Conservation (phyloP, 2,113 vertebrate species). For the Alces alces region DNA sequence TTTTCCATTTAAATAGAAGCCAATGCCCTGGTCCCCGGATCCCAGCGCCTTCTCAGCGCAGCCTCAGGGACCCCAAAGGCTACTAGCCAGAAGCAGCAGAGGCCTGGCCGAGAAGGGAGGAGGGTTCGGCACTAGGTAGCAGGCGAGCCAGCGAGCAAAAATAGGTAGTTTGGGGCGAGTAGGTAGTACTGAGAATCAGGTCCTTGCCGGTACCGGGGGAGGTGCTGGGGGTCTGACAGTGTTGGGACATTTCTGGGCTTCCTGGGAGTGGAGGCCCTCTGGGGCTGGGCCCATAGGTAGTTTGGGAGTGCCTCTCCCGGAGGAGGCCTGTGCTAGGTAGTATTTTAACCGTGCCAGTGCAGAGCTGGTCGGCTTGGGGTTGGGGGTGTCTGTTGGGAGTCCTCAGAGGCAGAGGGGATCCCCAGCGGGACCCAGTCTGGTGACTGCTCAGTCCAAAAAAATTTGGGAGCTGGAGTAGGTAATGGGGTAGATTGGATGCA, state of each 20-base stretch:
- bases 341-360: constrained; percentile 65
- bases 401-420: constrained; percentile 21
- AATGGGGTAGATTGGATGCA: neutral
- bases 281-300: constrained; percentile 81
- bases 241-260: constrained; percentile 28
- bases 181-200: constrained; percentile 81
- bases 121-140: constrained; percentile 73
- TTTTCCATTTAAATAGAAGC: constrained; percentile 85
- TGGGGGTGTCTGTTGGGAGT: neutral
- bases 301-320: constrained; percentile 70
- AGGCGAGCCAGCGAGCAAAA: constrained; percentile 72
- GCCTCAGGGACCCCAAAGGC: constrained; percentile 35
- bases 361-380: constrained; percentile 5
- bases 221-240: constrained; percentile 72
- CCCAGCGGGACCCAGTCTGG: constrained; percentile 26
- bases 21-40: constrained; percentile 78
- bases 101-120: neutral
- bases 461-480: neutral
- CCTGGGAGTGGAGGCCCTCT: constrained; percentile 41
- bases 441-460: constrained; percentile 13
- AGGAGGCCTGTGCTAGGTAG: constrained; percentile 83
- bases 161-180: constrained; percentile 85
- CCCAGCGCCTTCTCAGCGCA: constrained; percentile 65
- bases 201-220: constrained; percentile 69
- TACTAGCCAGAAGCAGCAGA: constrained; percentile 1